Evolutionary conservation across 2,113 vertebrate species (phyloP).

Genomic region (Lates calcarifer): DNA sequence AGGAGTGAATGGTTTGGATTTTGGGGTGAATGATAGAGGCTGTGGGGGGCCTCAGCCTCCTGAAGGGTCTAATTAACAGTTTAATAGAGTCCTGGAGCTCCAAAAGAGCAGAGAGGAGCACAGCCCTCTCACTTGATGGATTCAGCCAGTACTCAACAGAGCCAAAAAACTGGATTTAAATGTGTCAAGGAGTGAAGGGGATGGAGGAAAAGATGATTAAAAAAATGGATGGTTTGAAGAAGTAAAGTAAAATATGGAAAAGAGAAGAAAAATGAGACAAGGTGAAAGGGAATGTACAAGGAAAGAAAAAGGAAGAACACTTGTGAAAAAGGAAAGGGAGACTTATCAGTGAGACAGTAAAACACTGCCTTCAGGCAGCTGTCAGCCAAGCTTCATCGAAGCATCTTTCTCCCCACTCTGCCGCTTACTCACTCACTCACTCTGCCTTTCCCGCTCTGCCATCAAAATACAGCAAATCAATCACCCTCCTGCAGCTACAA

Average conservation of each 20-base stretch:
- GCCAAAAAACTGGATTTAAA: conserved; percentile 20
- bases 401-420: conserved; percentile 55
- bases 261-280: background rate
- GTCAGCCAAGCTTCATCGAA: conserved; percentile 63
- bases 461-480: conserved; percentile 68
- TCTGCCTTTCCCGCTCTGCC: conserved; percentile 28
- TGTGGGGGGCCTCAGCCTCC: conserved; percentile 47
- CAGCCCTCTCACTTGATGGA: conserved; percentile 50
- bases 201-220: conserved; percentile 4
- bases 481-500: conserved; percentile 61
- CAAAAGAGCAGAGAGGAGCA: conserved; percentile 24
- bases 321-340: conserved; percentile 27
- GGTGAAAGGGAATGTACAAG: conserved; percentile 9
- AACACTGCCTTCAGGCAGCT: conserved; percentile 72
- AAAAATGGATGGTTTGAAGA: background rate
- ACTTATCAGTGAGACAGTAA: conserved; percentile 53
- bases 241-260: background rate
- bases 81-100: conserved; percentile 70
- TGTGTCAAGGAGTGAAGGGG: conserved; percentile 22
- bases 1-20: conserved; percentile 28
- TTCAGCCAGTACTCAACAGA: conserved; percentile 30
- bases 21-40: conserved; percentile 36
- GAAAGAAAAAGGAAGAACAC: background rate
- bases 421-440: conserved; percentile 44
- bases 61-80: conserved; percentile 74